These are phyloP conservation scores for Drosophila gaucha DNA, from an alignment of 2,888 invertebrate genomes.

Conservation along the genomic window DNA sequence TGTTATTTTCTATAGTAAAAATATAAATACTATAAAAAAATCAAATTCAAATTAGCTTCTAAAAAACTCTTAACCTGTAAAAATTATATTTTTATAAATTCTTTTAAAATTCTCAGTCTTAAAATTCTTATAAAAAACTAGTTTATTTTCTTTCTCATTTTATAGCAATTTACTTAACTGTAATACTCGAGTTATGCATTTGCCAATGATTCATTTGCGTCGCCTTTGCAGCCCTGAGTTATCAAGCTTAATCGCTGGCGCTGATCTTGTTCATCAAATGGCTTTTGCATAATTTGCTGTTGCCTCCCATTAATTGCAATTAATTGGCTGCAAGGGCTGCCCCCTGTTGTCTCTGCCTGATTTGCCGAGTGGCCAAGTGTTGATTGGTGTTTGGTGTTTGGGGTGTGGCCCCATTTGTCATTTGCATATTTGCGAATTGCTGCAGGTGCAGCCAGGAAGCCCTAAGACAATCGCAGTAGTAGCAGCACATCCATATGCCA, in stretches of 20 bases:
- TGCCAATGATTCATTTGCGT: constrained; percentile 11
- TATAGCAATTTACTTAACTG: not conserved
- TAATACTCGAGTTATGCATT: not conserved
- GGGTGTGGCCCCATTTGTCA: constrained; percentile 62
- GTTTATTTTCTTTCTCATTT: not conserved
- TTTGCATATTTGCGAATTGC: constrained; percentile 56
- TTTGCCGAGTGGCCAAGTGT: constrained; percentile 51
- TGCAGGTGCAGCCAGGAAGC: constrained; percentile 61
- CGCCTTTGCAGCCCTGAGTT: constrained; percentile 46
- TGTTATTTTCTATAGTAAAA: too few species aligned
- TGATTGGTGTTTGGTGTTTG: constrained; percentile 63
- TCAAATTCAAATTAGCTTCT: too few species aligned
- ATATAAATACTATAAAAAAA: too few species aligned
- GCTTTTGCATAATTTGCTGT: constrained; percentile 66
- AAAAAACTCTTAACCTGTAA: too few species aligned
- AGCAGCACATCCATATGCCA: constrained; percentile 3
- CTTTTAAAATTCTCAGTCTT: too few species aligned
- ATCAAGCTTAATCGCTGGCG: constrained; percentile 43
- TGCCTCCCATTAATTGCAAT: constrained; percentile 64
- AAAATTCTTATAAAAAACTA: too few species aligned
- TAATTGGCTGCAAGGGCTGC: constrained; percentile 72
- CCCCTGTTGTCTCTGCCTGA: not conserved
- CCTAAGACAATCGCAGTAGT: constrained; percentile 20
- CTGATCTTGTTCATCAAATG: constrained; percentile 73
- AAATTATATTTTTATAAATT: too few species aligned